phyloP scores from a whole-genome alignment of 2,888 invertebrate species.

The Hypselothyrea guttata region DNA sequence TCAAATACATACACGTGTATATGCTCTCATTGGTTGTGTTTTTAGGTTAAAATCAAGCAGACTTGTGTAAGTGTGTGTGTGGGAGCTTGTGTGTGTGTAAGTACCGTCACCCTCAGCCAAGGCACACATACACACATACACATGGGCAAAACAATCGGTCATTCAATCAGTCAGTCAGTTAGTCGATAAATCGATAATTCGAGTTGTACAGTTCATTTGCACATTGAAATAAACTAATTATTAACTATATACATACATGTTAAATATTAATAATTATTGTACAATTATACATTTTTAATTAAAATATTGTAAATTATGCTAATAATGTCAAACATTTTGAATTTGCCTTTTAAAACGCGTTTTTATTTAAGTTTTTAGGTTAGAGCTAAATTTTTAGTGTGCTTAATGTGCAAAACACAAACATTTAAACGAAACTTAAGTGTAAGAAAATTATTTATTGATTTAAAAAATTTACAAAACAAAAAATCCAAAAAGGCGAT shows the following conservation, averaged over 20 bases:
- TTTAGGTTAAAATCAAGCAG: conserved; percentile 78
- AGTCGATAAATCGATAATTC: conserved; percentile 41
- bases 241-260: conserved; percentile 20
- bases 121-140: conserved; percentile 1
- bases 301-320: conserved; percentile 61
- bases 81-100: conserved; percentile 18
- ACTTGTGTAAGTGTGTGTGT: conserved; percentile 53
- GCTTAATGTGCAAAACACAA: conserved; percentile 49
- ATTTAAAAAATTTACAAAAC: conserved; percentile 12
- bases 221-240: conserved; percentile 30
- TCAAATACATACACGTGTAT: conserved; percentile 76
- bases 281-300: conserved; percentile 15
- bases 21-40: conserved; percentile 83
- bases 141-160: conserved; percentile 16
- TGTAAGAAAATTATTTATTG: neutral
- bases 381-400: conserved; percentile 66
- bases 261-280: conserved; percentile 15
- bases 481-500: conserved; percentile 5
- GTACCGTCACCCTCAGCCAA: no score
- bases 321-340: conserved; percentile 75
- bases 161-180: conserved; percentile 52
- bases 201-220: conserved; percentile 70
- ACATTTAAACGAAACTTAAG: neutral
- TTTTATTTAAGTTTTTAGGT: conserved; percentile 45
- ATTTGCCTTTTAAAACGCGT: conserved; percentile 68